These are phyloP conservation scores for Leguminivora glycinivorella DNA, from an alignment of 1,140 invertebrate genomes.

Conservation along the genomic window DNA sequence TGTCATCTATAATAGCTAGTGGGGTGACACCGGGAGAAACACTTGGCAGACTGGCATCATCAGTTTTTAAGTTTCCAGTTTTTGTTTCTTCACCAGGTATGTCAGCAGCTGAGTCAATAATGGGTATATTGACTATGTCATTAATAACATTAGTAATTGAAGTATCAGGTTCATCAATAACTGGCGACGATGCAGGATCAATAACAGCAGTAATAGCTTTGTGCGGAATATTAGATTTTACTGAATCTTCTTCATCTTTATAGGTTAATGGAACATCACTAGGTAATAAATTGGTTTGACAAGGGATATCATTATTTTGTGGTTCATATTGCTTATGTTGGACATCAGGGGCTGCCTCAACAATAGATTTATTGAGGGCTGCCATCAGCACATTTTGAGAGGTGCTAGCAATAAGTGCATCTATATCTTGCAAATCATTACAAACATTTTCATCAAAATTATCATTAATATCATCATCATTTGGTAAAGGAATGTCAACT, in stretches of 20 bases:
- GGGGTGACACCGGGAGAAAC: background rate
- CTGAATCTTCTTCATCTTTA: background rate
- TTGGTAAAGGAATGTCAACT: slow-evolving; percentile 53
- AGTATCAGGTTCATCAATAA: background rate
- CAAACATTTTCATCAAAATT: slow-evolving; percentile 3
- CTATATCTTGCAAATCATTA: background rate
- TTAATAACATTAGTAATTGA: background rate
- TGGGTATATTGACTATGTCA: background rate
- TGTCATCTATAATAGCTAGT: background rate
- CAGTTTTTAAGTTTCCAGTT: background rate
- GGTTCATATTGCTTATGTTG: background rate
- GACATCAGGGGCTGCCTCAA: background rate
- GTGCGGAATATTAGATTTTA: background rate
- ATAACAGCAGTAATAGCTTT: slow-evolving; percentile 13
- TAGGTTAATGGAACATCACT: slow-evolving; percentile 17
- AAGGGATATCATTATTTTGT: background rate
- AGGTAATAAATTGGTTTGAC: background rate
- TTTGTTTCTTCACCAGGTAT: background rate
- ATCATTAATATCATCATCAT: slow-evolving; percentile 44
- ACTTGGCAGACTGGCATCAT: background rate
- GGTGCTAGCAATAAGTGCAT: background rate
- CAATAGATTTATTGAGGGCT: background rate
- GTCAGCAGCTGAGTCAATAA: background rate
- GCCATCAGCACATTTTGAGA: background rate
- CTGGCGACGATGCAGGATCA: slow-evolving; percentile 3